These are phyloP conservation scores for Drosophila maculinotata DNA, from an alignment of 2,888 invertebrate species.

Conservation along the genomic window DNA sequence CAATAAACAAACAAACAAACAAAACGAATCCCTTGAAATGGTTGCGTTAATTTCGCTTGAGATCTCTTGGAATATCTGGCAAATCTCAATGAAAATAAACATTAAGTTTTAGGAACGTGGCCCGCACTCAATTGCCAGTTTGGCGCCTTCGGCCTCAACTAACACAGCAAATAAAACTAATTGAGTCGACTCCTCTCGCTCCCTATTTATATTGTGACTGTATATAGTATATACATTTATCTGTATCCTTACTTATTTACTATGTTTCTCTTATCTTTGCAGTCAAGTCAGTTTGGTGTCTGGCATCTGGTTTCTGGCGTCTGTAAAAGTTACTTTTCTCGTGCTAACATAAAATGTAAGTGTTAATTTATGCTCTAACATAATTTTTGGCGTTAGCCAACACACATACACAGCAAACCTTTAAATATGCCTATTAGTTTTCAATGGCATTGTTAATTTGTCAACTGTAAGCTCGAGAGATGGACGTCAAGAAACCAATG, in stretches of 20 bases:
- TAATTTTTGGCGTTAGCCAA: slow-evolving; percentile 49
- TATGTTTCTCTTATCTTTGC: slow-evolving; percentile 52
- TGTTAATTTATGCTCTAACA: slow-evolving; percentile 73
- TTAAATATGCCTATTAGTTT: slow-evolving; percentile 28
- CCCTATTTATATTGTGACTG: slow-evolving; percentile 4
- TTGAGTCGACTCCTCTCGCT: slow-evolving; percentile 53
- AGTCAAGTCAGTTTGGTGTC: slow-evolving; percentile 50
- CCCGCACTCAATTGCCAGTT: slow-evolving; percentile 24
- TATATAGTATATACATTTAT: slow-evolving; percentile 1
- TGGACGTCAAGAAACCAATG: slow-evolving; percentile 13
- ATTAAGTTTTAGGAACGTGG: slow-evolving; percentile 38
- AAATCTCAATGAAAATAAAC: slow-evolving; percentile 55
- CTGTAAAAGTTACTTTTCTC: slow-evolving; percentile 31
- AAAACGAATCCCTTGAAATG: slow-evolving; percentile 27
- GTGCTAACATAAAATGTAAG: slow-evolving; percentile 67
- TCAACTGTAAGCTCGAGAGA: slow-evolving; percentile 24
- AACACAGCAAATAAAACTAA: slow-evolving; percentile 64
- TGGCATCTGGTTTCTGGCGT: slow-evolving; percentile 53
- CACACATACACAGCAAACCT: slow-evolving; percentile 33
- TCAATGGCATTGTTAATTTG: slow-evolving; percentile 41
- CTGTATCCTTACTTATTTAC: slow-evolving; percentile 23
- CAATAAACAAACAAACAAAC: slow-evolving; percentile 22
- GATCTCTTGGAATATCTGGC: slow-evolving; percentile 37
- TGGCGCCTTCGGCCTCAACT: slow-evolving; percentile 28
- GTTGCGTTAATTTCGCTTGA: slow-evolving; percentile 56